Conservation (phyloP, 2,888 invertebrate genomes). For the Malthinus flaveolus region DNA sequence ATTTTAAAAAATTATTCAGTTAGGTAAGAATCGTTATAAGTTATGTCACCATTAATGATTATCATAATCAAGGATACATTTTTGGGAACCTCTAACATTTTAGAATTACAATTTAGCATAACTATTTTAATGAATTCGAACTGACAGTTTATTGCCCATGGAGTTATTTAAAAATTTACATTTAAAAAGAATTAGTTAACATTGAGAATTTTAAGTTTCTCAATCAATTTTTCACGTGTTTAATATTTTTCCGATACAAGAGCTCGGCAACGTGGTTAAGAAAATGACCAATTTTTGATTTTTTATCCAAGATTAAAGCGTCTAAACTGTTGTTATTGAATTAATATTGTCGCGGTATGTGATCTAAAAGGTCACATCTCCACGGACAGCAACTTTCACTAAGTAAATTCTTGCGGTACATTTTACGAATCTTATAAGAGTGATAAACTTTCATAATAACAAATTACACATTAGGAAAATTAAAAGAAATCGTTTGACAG, state of each 20-base stretch:
- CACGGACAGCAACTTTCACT: constrained; percentile 43
- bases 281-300: background rate
- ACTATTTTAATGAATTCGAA: no score
- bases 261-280: background rate
- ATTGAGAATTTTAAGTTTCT: no score
- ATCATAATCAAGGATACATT: no score
- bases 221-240: no score
- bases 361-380: constrained; percentile 40
- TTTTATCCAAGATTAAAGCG: background rate
- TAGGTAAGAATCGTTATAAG: no score
- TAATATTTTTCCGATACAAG: background rate
- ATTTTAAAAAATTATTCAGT: no score
- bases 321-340: constrained; percentile 3
- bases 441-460: constrained; percentile 13
- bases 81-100: no score
- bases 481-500: background rate
- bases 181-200: no score
- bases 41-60: no score
- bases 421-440: constrained; percentile 20
- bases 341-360: constrained; percentile 18
- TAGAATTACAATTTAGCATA: no score
- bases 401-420: constrained; percentile 35
- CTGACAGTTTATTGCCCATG: no score
- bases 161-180: no score
- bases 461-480: constrained; percentile 4